Conservation (phyloP, 1,140 invertebrate species). For the Drosophila rufa region DNA sequence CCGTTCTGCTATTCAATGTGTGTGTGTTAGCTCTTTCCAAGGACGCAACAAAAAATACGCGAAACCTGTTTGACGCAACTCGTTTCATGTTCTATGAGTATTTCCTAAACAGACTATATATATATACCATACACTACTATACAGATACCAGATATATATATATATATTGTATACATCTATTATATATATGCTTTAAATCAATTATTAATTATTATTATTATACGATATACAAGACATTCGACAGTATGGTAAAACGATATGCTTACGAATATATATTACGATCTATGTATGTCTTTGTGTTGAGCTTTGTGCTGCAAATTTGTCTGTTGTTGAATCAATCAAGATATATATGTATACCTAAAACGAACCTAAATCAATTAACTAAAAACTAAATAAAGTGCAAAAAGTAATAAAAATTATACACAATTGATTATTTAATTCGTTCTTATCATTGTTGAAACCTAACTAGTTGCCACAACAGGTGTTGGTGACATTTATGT, state of each 20-base stretch:
- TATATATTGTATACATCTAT: slow-evolving; percentile 48
- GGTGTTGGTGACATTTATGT: too few species aligned
- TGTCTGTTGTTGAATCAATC: slow-evolving; percentile 56
- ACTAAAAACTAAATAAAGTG: slow-evolving; percentile 72
- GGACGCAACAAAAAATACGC: slow-evolving; percentile 9
- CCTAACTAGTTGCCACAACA: neutral
- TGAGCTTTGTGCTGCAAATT: slow-evolving; percentile 47
- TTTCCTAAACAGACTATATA: slow-evolving; percentile 80
- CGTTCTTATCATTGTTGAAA: neutral
- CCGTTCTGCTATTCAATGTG: slow-evolving; percentile 42
- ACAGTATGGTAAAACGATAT: slow-evolving; percentile 80
- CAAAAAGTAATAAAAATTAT: slow-evolving; percentile 62
- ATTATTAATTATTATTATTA: slow-evolving; percentile 80
- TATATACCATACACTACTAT: slow-evolving; percentile 54
- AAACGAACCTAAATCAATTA: slow-evolving; percentile 76
- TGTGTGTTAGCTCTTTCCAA: slow-evolving; percentile 27
- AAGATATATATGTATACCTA: slow-evolving; percentile 64
- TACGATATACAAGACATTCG: slow-evolving; percentile 79
- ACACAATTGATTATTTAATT: neutral
- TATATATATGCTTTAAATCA: slow-evolving; percentile 80
- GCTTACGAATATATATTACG: slow-evolving; percentile 72
- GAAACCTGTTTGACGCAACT: slow-evolving; percentile 20
- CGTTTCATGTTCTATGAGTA: slow-evolving; percentile 75
- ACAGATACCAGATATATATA: slow-evolving; percentile 49
- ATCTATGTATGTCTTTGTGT: slow-evolving; percentile 54